These are phyloP conservation scores for Neocrepidodera transversa DNA, from an alignment of 2,888 invertebrate genomes.

Conservation along the genomic window DNA sequence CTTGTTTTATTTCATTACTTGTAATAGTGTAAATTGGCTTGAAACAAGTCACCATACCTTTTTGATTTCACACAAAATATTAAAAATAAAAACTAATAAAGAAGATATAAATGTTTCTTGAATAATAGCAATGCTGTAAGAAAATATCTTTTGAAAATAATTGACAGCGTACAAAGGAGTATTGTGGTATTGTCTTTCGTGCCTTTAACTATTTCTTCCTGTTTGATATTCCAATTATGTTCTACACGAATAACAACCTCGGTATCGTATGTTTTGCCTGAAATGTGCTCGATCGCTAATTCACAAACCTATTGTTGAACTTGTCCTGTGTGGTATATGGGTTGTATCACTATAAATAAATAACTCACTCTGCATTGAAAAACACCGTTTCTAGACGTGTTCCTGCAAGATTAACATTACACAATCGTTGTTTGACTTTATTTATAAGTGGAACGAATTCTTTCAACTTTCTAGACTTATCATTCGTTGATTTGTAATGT, in stretches of 20 bases:
- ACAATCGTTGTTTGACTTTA: conserved; percentile 41
- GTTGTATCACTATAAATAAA: conserved; percentile 36
- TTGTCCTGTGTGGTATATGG: conserved; percentile 36
- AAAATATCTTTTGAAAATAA: too few relatives aligned
- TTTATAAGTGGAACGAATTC: conserved; percentile 38
- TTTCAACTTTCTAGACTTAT: conserved; percentile 30
- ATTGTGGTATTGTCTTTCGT: neutral
- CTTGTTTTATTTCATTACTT: too few relatives aligned
- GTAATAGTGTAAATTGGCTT: too few relatives aligned
- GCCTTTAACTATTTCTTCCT: conserved; percentile 1
- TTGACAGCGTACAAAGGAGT: neutral
- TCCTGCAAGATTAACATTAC: conserved; percentile 36
- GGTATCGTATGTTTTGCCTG: conserved; percentile 34
- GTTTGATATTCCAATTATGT: conserved; percentile 38
- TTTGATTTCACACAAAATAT: too few relatives aligned
- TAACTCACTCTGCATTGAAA: conserved; percentile 31
- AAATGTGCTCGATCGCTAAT: conserved; percentile 36
- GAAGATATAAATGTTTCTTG: too few relatives aligned
- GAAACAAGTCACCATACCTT: too few relatives aligned
- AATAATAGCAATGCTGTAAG: too few relatives aligned
- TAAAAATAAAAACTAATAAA: too few relatives aligned
- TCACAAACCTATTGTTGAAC: conserved; percentile 36
- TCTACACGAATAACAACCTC: conserved; percentile 37
- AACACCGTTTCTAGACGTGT: conserved; percentile 34
- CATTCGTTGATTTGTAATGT: conserved; percentile 13